phyloP scores from a whole-genome alignment of 2,888 invertebrate genomes.

The Thelaira solivaga region DNA sequence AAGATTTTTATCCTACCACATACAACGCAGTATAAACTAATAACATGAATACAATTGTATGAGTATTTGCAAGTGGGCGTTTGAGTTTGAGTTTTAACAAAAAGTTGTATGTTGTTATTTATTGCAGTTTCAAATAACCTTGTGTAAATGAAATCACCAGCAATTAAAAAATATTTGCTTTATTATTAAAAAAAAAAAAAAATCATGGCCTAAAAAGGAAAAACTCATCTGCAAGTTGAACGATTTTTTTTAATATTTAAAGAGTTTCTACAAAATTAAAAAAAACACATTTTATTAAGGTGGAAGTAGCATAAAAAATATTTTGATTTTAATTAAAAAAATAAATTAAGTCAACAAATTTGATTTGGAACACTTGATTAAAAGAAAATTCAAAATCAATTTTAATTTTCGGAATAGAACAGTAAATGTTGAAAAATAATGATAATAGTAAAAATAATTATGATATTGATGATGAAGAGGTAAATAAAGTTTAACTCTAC shows the following conservation, averaged over 20 bases:
- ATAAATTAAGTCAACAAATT: too few relatives aligned
- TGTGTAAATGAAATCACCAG: slow-evolving; percentile 45
- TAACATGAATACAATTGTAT: too few relatives aligned
- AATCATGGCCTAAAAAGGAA: slow-evolving; percentile 29
- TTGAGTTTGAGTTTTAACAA: slow-evolving; percentile 5
- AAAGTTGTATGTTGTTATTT: slow-evolving; percentile 21
- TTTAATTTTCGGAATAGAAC: too few relatives aligned
- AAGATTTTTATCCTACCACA: slow-evolving; percentile 13
- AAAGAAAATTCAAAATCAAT: too few relatives aligned
- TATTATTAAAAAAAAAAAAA: neutral
- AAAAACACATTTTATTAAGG: slow-evolving; percentile 15
- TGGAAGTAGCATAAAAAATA: neutral
- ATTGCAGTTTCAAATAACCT: slow-evolving; percentile 29
- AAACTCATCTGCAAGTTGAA: slow-evolving; percentile 35
- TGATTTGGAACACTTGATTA: too few relatives aligned
- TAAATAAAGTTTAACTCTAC: too few relatives aligned
- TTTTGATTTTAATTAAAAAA: neutral
- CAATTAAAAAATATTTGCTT: neutral
- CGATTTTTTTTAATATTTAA: neutral
- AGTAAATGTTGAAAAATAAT: too few relatives aligned
- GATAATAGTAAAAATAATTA: too few relatives aligned
- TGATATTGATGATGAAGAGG: too few relatives aligned
- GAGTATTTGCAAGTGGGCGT: slow-evolving; percentile 21
- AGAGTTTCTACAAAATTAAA: neutral
- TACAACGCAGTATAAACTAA: too few relatives aligned